Conservation (phyloP, 2,113 vertebrate genomes). For the Thermophis baileyi region DNA sequence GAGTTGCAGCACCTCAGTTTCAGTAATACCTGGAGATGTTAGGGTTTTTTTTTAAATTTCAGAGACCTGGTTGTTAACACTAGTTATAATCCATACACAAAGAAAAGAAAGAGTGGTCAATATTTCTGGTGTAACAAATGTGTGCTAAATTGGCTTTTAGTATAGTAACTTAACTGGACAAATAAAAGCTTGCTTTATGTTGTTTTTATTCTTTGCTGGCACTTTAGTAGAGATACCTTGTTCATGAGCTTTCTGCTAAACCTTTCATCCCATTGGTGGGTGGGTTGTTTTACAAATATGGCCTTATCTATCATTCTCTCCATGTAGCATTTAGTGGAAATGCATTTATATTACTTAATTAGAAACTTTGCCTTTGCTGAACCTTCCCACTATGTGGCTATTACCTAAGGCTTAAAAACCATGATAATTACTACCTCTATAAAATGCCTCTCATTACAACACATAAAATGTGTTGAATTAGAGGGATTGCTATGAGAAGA, state of each 20-base stretch:
- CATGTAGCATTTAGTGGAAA: conserved; percentile 53
- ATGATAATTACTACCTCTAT: conserved; percentile 64
- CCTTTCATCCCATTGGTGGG: conserved; percentile 52
- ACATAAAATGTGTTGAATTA: conserved; percentile 64
- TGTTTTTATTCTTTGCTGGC: conserved; percentile 42
- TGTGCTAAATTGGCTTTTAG: not conserved
- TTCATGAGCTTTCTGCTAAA: conserved; percentile 38
- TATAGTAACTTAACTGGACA: not conserved
- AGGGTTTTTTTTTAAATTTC: not conserved
- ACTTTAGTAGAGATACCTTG: conserved; percentile 47
- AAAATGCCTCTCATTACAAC: conserved; percentile 67
- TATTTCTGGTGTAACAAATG: not conserved
- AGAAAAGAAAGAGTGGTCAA: not conserved
- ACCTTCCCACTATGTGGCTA: conserved; percentile 60
- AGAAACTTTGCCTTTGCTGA: conserved; percentile 68
- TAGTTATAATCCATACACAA: not conserved
- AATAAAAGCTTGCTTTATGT: conserved; percentile 40
- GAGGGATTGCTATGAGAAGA: conserved; percentile 61
- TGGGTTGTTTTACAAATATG: conserved; percentile 59
- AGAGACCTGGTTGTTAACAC: not conserved
- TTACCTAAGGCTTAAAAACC: conserved; percentile 71
- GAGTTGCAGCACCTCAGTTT: not conserved
- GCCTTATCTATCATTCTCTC: conserved; percentile 57
- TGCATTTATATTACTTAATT: conserved; percentile 67
- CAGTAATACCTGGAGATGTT: not conserved